These are phyloP conservation scores for Pocillopora damicornis DNA, from an alignment of 64 coral and sea anemone genomes.

Conservation along the genomic window DNA sequence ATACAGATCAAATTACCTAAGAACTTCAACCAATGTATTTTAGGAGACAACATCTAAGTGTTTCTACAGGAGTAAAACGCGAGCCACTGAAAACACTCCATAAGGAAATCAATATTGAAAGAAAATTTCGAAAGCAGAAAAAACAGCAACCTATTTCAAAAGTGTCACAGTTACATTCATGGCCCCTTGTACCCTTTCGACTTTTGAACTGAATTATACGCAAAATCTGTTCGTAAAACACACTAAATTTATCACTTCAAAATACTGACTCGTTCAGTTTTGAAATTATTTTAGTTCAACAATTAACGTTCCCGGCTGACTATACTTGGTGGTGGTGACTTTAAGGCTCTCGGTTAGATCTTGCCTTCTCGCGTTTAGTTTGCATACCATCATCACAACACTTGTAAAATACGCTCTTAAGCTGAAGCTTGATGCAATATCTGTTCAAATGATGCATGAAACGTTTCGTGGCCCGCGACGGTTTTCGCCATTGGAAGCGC, in stretches of 20 bases:
- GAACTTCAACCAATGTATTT: not conserved
- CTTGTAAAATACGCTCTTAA: constrained; percentile 16
- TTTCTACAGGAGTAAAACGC: constrained; percentile 8
- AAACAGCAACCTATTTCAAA: not conserved
- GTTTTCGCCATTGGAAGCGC: not conserved
- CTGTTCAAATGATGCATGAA: constrained; percentile 9
- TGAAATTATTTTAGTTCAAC: not conserved
- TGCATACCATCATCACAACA: constrained; percentile 6
- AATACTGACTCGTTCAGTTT: not conserved
- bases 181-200: not conserved
- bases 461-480: not conserved
- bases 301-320: not conserved
- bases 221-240: not conserved
- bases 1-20: not conserved
- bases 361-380: not conserved
- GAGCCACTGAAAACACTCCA: not conserved
- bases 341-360: not conserved
- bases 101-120: not conserved
- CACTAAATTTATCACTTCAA: constrained; percentile 7
- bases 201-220: not conserved
- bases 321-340: not conserved
- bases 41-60: not conserved
- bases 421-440: constrained; percentile 19
- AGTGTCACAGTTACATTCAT: not conserved
- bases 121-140: not conserved